These are phyloP conservation scores for Noctua fimbriata DNA, from an alignment of 2,888 invertebrate genomes.

Conservation along the genomic window DNA sequence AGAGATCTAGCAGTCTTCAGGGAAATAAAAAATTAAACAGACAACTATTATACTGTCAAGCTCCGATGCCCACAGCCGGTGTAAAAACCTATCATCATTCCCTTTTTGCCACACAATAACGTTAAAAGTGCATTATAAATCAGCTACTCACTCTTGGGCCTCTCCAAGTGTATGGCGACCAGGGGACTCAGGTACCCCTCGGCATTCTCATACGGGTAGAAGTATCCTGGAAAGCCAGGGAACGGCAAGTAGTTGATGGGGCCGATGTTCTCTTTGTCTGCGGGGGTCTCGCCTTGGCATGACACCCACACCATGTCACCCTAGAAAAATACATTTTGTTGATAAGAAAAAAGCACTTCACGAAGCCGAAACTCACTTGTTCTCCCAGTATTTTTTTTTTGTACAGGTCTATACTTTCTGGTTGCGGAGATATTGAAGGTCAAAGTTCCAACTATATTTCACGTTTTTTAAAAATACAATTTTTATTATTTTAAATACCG, in stretches of 20 bases:
- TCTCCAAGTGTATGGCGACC: slow-evolving; percentile 95
- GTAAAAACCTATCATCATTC: not conserved
- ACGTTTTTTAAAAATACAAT: not conserved
- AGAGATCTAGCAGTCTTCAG: not conserved
- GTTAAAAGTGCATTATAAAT: not conserved
- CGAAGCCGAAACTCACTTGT: not conserved
- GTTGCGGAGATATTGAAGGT: not conserved
- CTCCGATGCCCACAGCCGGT: not conserved
- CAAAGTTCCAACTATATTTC: not conserved
- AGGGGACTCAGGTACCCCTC: slow-evolving; percentile 97
- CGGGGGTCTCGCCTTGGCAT: slow-evolving; percentile 98
- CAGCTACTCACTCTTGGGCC: slow-evolving; percentile 93
- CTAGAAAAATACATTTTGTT: slow-evolving; percentile 54
- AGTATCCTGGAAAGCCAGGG: slow-evolving; percentile 96
- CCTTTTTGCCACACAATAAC: not conserved
- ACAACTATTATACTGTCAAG: not conserved
- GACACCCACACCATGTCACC: slow-evolving; percentile 95
- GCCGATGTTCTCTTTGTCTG: slow-evolving; percentile 97
- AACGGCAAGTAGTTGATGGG: slow-evolving; percentile 94
- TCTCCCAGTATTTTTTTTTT: not conserved
- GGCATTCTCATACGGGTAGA: slow-evolving; percentile 96
- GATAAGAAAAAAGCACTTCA: not conserved
- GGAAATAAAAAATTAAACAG: not conserved
- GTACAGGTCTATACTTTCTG: not conserved
- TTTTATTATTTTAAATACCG: not conserved